These are phyloP conservation scores for Nansenia antarctica DNA, from an alignment of 2,113 vertebrate genomes.

Conservation along the genomic window DNA sequence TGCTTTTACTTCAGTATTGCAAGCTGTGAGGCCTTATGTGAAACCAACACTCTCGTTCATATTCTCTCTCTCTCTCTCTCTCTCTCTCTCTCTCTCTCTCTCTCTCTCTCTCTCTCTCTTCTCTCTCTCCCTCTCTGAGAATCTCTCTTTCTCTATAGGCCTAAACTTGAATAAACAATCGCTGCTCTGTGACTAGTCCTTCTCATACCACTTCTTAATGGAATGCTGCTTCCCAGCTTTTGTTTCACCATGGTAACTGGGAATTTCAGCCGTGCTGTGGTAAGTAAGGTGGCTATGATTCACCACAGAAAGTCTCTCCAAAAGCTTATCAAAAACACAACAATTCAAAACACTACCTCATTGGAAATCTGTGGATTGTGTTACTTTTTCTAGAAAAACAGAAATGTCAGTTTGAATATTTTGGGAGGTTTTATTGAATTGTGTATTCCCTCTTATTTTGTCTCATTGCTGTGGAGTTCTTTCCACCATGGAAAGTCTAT, in stretches of 20 bases:
- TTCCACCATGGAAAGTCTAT: neutral
- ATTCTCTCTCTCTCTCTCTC: constrained; percentile 64
- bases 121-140: constrained; percentile 72
- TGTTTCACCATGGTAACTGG: constrained; percentile 87
- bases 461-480: no score
- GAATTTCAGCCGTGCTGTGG: constrained; percentile 73
- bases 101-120: constrained; percentile 73
- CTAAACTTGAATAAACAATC: constrained; percentile 89
- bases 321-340: neutral
- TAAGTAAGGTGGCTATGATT: constrained; percentile 50
- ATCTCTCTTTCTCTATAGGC: constrained; percentile 73
- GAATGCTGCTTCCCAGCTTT: constrained; percentile 82
- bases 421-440: no score
- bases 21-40: constrained; percentile 84
- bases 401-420: no score
- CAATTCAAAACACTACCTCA: no score
- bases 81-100: constrained; percentile 75
- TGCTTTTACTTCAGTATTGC: constrained; percentile 79
- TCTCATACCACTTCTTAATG: constrained; percentile 78
- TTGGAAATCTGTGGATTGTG: no score
- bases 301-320: neutral
- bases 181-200: constrained; percentile 80
- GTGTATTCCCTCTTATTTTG: no score
- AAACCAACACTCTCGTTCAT: constrained; percentile 74
- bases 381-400: no score